Evolutionary conservation across 2,797 vertebrate species (phyloP).

Genomic region (Mormyrops attenuatus): DNA sequence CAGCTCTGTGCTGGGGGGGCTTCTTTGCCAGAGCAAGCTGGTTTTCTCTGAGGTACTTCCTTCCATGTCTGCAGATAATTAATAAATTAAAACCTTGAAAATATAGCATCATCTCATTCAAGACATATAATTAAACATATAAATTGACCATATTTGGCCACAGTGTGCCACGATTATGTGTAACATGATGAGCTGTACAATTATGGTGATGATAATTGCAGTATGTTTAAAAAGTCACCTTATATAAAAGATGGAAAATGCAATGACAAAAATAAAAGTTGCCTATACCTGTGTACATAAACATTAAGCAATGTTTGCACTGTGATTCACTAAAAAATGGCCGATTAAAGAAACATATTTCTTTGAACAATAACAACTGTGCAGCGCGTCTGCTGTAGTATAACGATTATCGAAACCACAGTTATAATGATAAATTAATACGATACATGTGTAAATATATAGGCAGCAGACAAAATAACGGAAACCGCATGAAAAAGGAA

Average conservation of each 20-base stretch:
- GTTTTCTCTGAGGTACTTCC: conserved; percentile 54
- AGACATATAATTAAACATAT: not conserved
- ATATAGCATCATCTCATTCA: not conserved
- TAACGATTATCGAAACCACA: not conserved
- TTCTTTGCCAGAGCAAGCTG: conserved; percentile 37
- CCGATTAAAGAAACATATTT: not conserved
- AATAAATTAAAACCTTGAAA: not conserved
- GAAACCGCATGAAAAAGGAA: not conserved
- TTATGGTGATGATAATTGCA: not conserved
- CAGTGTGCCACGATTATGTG: not conserved
- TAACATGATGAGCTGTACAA: not conserved
- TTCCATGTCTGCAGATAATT: conserved; percentile 37
- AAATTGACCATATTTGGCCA: not conserved
- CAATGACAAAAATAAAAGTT: not conserved
- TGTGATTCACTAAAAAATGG: not conserved
- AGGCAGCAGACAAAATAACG: not conserved
- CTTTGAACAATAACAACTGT: not conserved
- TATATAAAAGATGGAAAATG: not conserved
- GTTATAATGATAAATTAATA: not conserved
- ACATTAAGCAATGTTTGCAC: not conserved
- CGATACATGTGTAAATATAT: not conserved
- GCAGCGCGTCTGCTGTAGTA: not conserved
- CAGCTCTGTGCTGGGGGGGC: conserved; percentile 33
- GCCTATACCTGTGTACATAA: not conserved
- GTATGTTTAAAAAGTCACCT: not conserved